Conservation (phyloP, 1,140 invertebrate genomes). For the Hylaeus anthracinus region DNA sequence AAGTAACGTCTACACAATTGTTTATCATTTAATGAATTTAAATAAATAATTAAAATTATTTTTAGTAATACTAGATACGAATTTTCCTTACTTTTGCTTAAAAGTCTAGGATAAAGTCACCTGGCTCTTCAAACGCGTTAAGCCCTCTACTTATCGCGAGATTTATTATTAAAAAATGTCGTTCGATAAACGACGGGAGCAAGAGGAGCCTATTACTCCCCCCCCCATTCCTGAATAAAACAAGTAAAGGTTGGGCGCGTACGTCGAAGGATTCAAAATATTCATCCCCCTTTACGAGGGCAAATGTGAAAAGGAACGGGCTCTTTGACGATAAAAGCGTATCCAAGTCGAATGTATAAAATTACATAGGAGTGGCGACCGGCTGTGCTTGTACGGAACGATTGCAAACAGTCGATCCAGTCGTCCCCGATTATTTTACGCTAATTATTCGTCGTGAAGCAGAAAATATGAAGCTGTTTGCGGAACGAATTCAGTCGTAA, state of each 20-base stretch:
- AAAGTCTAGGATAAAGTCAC: too few species aligned
- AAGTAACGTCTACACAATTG: too few species aligned
- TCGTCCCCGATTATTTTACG: neutral
- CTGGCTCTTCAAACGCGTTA: too few species aligned
- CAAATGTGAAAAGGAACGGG: neutral
- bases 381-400: neutral
- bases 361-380: neutral
- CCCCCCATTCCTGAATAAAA: constrained; percentile 5
- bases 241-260: neutral
- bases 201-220: constrained; percentile 11
- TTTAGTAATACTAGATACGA: too few species aligned
- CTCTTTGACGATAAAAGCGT: neutral
- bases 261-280: constrained; percentile 21
- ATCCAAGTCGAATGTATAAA: neutral
- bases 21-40: too few species aligned
- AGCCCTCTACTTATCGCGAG: too few species aligned
- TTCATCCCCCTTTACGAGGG: neutral
- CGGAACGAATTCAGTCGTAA: too few species aligned
- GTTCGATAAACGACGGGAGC: neutral
- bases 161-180: constrained; percentile 11
- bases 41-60: too few species aligned
- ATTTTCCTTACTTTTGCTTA: too few species aligned
- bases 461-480: too few species aligned
- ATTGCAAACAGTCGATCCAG: neutral
- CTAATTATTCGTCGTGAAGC: too few species aligned